A percentile compares a stretch with the other conserved stretches of the same genome.
These are phyloP conservation scores for Cryptoprocta ferox DNA, from an alignment of 2,797 vertebrate species.

Conservation along the genomic window DNA sequence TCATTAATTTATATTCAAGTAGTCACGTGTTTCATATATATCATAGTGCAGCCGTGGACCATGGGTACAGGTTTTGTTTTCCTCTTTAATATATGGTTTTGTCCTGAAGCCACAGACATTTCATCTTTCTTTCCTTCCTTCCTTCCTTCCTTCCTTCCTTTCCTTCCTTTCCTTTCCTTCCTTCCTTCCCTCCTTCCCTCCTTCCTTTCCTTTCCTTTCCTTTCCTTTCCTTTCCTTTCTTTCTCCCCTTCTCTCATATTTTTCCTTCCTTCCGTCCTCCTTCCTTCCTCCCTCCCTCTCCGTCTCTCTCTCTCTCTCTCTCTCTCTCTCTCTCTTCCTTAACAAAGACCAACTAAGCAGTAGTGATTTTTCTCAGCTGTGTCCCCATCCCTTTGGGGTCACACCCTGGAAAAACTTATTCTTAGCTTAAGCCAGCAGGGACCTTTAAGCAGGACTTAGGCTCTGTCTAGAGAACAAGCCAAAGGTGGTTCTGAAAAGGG, in stretches of 20 bases:
- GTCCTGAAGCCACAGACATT: background rate
- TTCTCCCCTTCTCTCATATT: too few species aligned
- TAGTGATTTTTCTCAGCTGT: background rate
- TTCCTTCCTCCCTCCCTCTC: too few species aligned
- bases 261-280: too few species aligned
- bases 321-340: too few species aligned
- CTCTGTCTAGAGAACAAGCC: background rate
- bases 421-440: background rate
- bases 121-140: too few species aligned
- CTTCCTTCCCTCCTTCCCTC: too few species aligned
- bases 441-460: background rate
- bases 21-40: background rate
- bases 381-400: background rate
- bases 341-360: background rate
- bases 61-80: background rate
- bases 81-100: background rate
- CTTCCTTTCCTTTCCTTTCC: too few species aligned
- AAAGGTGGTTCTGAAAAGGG: background rate
- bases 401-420: background rate
- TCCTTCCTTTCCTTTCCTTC: too few species aligned
- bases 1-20: background rate
- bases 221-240: too few species aligned
- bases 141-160: too few species aligned
- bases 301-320: fast-evolving
- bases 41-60: background rate